phyloP scores from a whole-genome alignment of 2,888 invertebrate genomes.

The Heliothis peltigera region DNA sequence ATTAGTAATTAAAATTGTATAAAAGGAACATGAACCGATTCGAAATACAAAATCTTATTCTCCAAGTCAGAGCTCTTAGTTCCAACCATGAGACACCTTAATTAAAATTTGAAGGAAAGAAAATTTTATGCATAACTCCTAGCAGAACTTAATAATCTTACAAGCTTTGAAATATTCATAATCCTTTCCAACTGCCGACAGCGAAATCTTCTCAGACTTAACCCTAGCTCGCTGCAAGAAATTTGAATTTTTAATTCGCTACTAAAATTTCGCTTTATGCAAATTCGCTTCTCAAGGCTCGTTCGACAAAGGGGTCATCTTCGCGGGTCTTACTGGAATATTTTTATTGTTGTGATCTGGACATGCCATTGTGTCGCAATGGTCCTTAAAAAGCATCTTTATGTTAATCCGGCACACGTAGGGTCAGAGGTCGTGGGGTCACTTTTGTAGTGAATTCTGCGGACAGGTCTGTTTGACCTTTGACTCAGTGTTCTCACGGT shows the following conservation, averaged over 20 bases:
- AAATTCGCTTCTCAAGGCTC: constrained; percentile 70
- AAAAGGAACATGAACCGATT: neutral
- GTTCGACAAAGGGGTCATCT: constrained; percentile 52
- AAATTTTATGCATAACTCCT: neutral
- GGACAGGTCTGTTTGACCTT: constrained; percentile 80
- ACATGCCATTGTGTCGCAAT: constrained; percentile 54
- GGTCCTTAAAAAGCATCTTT: constrained; percentile 60
- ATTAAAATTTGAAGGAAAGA: neutral
- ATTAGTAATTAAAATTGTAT: no score
- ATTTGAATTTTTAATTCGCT: constrained; percentile 64
- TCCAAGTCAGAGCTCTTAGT: neutral
- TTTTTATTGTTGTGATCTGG: constrained; percentile 50
- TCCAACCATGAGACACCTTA: neutral
- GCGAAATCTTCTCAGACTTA: constrained; percentile 60
- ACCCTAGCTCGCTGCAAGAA: constrained; percentile 60
- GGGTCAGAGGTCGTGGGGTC: constrained; percentile 83
- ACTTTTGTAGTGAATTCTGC: constrained; percentile 66
- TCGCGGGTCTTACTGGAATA: constrained; percentile 49
- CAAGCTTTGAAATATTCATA: constrained; percentile 50
- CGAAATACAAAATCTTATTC: neutral
- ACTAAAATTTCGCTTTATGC: constrained; percentile 78
- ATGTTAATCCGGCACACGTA: constrained; percentile 75
- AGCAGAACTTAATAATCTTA: constrained; percentile 34
- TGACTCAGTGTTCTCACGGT: constrained; percentile 83
- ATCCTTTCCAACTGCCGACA: constrained; percentile 57